Evolutionary conservation across 2,888 invertebrate genomes (phyloP).

Genomic region (Lasioglossum pauxillum): DNA sequence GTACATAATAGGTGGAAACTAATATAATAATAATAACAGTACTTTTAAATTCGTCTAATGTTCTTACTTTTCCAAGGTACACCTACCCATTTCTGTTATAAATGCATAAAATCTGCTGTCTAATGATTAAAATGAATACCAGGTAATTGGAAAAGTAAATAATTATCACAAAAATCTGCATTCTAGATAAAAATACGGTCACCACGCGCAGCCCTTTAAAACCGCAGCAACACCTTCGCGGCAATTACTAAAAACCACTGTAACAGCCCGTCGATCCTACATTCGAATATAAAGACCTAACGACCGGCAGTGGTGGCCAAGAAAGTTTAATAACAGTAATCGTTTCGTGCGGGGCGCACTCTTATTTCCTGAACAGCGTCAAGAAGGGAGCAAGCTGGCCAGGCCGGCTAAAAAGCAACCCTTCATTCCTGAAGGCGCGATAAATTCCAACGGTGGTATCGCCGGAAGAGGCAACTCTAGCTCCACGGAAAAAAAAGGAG

Average conservation of each 20-base stretch:
- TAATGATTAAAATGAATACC: no score
- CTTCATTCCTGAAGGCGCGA: slow-evolving; percentile 2
- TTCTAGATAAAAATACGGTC: not conserved
- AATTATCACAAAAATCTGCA: not conserved
- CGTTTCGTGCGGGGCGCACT: not conserved
- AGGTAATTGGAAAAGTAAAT: no score
- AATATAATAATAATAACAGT: no score
- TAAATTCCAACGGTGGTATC: slow-evolving; percentile 15
- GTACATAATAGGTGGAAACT: no score
- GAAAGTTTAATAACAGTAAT: slow-evolving; percentile 1
- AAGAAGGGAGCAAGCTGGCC: not conserved
- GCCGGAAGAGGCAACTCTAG: not conserved
- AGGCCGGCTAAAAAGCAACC: not conserved
- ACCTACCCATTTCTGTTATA: no score
- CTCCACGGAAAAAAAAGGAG: not conserved
- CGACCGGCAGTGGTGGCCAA: not conserved
- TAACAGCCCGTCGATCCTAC: not conserved
- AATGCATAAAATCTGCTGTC: no score
- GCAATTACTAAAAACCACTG: not conserved
- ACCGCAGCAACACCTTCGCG: not conserved
- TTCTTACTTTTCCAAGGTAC: no score
- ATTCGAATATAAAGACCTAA: not conserved
- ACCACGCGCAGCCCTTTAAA: not conserved
- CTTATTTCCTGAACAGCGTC: not conserved
- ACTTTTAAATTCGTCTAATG: no score